Conservation (phyloP, 2,888 invertebrate genomes). For the Aporophyla nigra region DNA sequence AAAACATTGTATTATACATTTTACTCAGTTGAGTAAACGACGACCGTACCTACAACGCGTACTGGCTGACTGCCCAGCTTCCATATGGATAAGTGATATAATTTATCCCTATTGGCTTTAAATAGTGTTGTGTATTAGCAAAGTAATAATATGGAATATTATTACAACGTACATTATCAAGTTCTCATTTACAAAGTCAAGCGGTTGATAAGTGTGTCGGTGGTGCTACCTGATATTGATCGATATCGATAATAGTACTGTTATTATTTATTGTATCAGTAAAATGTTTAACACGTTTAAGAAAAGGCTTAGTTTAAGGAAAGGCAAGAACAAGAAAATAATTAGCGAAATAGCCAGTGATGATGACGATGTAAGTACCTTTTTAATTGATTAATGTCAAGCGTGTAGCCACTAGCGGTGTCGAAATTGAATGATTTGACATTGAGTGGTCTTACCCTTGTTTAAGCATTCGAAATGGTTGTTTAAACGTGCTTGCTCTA, state of each 20-base stretch:
- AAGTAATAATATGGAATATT: constrained; percentile 47
- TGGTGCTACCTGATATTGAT: constrained; percentile 31
- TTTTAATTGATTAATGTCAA: constrained; percentile 22
- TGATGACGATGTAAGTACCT: constrained; percentile 74
- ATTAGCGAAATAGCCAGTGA: constrained; percentile 54
- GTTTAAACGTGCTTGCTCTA: constrained; percentile 70
- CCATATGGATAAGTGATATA: constrained; percentile 37
- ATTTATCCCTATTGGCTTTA: constrained; percentile 48
- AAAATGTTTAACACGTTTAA: constrained; percentile 76
- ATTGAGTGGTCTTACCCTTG: constrained; percentile 62
- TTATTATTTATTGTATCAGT: constrained; percentile 22
- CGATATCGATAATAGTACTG: constrained; percentile 16
- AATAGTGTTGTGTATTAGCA: constrained; percentile 37
- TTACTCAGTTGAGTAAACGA: constrained; percentile 76
- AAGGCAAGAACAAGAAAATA: constrained; percentile 68
- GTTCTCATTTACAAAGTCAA: constrained; percentile 44
- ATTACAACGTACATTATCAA: constrained; percentile 32
- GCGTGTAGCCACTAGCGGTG: constrained; percentile 8
- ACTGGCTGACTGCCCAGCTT: constrained; percentile 63
- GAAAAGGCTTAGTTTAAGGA: constrained; percentile 79
- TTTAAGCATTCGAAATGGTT: constrained; percentile 67
- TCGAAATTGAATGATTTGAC: constrained; percentile 59
- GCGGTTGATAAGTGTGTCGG: constrained; percentile 39
- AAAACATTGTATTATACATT: constrained; percentile 65
- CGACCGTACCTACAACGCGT: constrained; percentile 74